These are phyloP conservation scores for Caenorhabditis imperialis DNA, from an alignment of 2,888 invertebrate genomes.

Conservation along the genomic window DNA sequence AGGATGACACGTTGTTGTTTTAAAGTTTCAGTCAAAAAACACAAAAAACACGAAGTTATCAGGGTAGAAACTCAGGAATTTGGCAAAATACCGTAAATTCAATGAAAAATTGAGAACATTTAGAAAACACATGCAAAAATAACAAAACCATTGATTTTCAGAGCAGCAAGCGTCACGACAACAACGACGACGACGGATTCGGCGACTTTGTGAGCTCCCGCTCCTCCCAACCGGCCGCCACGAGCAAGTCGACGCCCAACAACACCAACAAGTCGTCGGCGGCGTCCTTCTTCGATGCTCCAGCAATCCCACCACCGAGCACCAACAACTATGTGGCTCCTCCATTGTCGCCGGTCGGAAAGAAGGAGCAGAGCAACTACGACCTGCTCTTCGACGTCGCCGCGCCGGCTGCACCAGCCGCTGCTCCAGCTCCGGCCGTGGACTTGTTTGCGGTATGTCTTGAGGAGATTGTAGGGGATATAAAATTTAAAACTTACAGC, in stretches of 20 bases:
- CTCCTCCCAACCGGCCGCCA: constrained; percentile 34
- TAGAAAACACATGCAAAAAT: too few relatives aligned
- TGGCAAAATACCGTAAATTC: too few relatives aligned
- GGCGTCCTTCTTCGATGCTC: constrained; percentile 26
- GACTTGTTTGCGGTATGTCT: constrained; percentile 26
- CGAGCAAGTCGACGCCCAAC: constrained; percentile 17
- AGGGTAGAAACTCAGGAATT: too few relatives aligned
- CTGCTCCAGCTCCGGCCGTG: constrained; percentile 2
- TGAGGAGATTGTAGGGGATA: too few relatives aligned
- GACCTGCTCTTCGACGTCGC: constrained; percentile 41
- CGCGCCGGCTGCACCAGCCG: constrained; percentile 13
- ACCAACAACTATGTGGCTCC: constrained; percentile 25
- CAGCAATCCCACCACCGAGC: constrained; percentile 35
- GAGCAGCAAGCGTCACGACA: constrained; percentile 18
- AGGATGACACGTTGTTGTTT: too few relatives aligned
- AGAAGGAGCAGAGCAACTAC: constrained; percentile 26
- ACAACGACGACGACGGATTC: constrained; percentile 64
- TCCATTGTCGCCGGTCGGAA: constrained; percentile 32
- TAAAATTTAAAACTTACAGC: constrained; percentile 12
- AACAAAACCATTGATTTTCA: too few relatives aligned
- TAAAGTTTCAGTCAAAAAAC: too few relatives aligned
- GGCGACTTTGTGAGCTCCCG: constrained; percentile 64
- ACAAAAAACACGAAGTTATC: too few relatives aligned
- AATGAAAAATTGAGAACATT: too few relatives aligned
- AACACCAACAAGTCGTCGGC: background rate